Evolutionary conservation across 2,888 invertebrate genomes (phyloP).

Genomic region (Chrysina gloriosa): DNA sequence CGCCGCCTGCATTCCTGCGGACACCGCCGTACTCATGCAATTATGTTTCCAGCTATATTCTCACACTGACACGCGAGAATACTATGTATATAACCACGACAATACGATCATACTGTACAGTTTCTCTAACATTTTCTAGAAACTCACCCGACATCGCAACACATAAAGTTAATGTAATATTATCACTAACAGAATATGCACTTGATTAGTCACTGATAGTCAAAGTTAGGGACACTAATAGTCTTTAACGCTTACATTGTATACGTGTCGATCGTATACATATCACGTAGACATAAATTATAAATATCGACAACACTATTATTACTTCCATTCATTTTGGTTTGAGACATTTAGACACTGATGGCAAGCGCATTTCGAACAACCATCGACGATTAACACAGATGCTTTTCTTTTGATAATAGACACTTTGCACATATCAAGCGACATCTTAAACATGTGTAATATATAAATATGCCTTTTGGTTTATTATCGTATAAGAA

Average conservation of each 20-base stretch:
- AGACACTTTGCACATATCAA: constrained; percentile 8
- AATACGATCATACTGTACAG: background rate
- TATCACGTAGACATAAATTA: constrained; percentile 3
- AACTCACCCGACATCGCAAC: background rate
- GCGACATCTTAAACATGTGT: constrained; percentile 13
- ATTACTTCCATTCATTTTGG: background rate
- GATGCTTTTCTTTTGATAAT: constrained; percentile 6
- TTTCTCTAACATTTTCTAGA: background rate
- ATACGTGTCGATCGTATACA: background rate
- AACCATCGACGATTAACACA: constrained; percentile 3
- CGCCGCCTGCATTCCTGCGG: constrained; percentile 91
- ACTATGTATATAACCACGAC: background rate
- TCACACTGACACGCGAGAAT: background rate
- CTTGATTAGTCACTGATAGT: constrained; percentile 13
- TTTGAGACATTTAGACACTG: constrained; percentile 8
- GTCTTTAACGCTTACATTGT: background rate
- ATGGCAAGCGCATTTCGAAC: constrained; percentile 24
- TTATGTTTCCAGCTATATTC: constrained; percentile 47
- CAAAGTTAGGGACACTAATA: constrained; percentile 2
- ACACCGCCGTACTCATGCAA: constrained; percentile 66
- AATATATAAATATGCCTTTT: constrained; percentile 14
- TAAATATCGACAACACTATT: constrained; percentile 7
- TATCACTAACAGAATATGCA: constrained; percentile 4
- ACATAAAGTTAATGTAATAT: background rate
- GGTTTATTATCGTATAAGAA: constrained; percentile 9